A percentile compares a stretch with the other conserved stretches of the same genome.
phyloP scores from a whole-genome alignment of 2,888 invertebrate species.

The Cabera pusaria region DNA sequence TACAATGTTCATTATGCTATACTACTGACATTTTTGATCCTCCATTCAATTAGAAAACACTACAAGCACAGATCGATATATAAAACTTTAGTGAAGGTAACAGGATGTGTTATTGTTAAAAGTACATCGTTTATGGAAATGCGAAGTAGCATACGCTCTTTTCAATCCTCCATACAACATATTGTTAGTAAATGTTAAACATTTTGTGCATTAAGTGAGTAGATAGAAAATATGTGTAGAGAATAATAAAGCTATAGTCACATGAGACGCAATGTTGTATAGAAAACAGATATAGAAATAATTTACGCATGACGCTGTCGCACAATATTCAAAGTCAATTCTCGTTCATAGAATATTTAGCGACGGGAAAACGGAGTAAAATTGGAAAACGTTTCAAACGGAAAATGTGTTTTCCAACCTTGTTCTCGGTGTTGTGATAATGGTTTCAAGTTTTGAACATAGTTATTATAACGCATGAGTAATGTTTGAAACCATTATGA shows the following conservation, averaged over 20 bases:
- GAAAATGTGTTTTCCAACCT: slow-evolving; percentile 42
- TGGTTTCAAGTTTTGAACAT: slow-evolving; percentile 66
- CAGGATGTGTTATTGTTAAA: slow-evolving; percentile 54
- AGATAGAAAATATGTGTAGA: too few relatives aligned
- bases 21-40: slow-evolving; percentile 68
- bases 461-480: slow-evolving; percentile 25
- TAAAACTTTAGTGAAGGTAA: slow-evolving; percentile 59
- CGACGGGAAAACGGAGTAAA: slow-evolving; percentile 46
- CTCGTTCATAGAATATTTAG: slow-evolving; percentile 49
- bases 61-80: slow-evolving; percentile 66
- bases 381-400: slow-evolving; percentile 42
- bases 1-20: too few relatives aligned
- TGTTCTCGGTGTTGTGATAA: slow-evolving; percentile 46
- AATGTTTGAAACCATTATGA: slow-evolving; percentile 54
- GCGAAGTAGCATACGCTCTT: slow-evolving; percentile 67
- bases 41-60: slow-evolving; percentile 62
- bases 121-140: slow-evolving; percentile 32
- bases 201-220: neutral
- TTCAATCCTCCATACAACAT: slow-evolving; percentile 62
- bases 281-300: slow-evolving; percentile 47
- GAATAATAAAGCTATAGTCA: too few relatives aligned
- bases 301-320: slow-evolving; percentile 61
- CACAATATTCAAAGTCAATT: slow-evolving; percentile 52
- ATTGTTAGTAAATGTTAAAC: slow-evolving; percentile 22
- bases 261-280: slow-evolving; percentile 51